Base-by-base conservation (phyloP, 2,797 vertebrate genomes). In the Mus spretus region DNA sequence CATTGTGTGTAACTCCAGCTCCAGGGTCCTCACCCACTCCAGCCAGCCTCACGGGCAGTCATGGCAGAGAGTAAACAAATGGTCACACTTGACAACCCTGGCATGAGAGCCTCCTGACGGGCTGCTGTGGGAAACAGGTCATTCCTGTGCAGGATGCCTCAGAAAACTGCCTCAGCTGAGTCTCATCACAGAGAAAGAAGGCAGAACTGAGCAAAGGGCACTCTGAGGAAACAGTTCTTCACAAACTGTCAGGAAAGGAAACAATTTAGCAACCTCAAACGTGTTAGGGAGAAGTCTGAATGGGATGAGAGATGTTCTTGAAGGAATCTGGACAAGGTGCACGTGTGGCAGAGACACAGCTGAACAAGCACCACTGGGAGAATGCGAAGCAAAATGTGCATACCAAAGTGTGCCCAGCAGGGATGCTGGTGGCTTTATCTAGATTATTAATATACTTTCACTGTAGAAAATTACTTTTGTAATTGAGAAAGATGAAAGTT, bases 381-480 rank as follows among this genome's bases (percentile, higher is more conserved):
- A 28, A 37, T 8, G 22, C 3, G 55, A 3, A 85, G 67, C 26
- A 67, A 79, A 67, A 75, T 3, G 57, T 0, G 4, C 61, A 15
- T 40, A 81, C 26, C 10, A 19, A 24, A 63, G 77, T 31, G 13
- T 11, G 14, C n/a, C 63, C 72, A 59, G 37, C 26, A 44, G 61
- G 31, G 74, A 5, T 3, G 20, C 2, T 50, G 82, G 63, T 1
- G 17, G 57, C 17, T 77, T 53, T 85, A 74, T 53, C 74, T 85
- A n/a, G 24, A 61, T 89, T 88, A 77, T 80, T 78, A 59, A 40
- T 57, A 53, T 24, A 80, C 47, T 96, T 86, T 70, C 70, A 37
- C 17, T 83, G 78, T 6, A 93, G 24, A 90, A 86, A 34, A 50
- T 17, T 19, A 61, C 82, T 93, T 96, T 87, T 85, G 12, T 63